phyloP scores from a whole-genome alignment of 2,113 vertebrate genomes.

The Peromyscus polionotus region DNA sequence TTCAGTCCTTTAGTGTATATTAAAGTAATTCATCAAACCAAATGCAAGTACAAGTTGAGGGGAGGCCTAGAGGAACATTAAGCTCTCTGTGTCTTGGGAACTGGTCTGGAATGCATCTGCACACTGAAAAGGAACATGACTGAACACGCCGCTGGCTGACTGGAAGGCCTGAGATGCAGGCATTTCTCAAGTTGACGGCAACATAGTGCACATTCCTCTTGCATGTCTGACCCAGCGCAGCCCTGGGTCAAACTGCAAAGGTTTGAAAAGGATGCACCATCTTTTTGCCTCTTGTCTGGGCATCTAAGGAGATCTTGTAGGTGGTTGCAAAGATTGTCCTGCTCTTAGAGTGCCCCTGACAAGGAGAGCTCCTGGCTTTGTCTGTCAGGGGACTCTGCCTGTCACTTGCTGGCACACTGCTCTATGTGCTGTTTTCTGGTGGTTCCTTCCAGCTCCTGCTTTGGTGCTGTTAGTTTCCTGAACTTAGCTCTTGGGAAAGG shows the following conservation, averaged over 20 bases:
- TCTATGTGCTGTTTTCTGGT: not conserved
- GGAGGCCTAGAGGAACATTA: not conserved
- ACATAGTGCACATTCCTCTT: not conserved
- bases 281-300: not conserved
- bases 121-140: not conserved
- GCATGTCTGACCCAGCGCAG: not conserved
- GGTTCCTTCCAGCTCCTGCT: slow-evolving; percentile 8
- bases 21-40: slow-evolving; percentile 62
- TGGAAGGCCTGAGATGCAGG: not conserved
- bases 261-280: not conserved
- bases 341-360: slow-evolving; percentile 29
- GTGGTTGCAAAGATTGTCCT: not conserved
- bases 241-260: not conserved
- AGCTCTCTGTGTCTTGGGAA: not conserved
- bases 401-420: not conserved
- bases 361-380: not conserved
- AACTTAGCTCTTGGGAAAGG: slow-evolving; percentile 44
- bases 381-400: not conserved
- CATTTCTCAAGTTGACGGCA: not conserved
- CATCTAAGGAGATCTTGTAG: not conserved
- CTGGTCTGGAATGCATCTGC: not conserved
- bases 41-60: not conserved
- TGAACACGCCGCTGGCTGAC: not conserved
- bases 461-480: not conserved
- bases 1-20: slow-evolving; percentile 56